Evolutionary conservation across 2,888 invertebrate genomes (phyloP), one percentile per base, ranked within the genome.

Genomic region (Margaritifera margaritifera): DNA sequence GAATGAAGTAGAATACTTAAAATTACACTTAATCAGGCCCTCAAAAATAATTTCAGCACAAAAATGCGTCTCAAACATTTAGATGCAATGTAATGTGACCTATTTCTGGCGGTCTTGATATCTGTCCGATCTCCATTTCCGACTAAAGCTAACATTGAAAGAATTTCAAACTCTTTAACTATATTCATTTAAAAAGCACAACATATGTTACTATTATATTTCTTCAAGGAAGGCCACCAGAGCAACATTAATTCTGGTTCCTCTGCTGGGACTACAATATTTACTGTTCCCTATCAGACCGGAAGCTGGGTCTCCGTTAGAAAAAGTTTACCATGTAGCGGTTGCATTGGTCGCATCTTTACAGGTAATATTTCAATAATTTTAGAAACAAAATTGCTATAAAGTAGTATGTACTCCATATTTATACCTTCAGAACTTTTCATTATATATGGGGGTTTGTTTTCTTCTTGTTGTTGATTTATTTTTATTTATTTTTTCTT

Each of bases 261-360:
- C 98, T 51, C 92, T 98, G 78, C 92, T 98, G 74, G 98, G 97
- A 2, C 92, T 98, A 66, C 97, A 97, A 90, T 97, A 95, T 90
- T 92, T 97, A 84, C 92, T 97, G 77, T 95, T 95, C 81, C 96
- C 96, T 42, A 95, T 96, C 90, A 93, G 95, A 77, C 97, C 94
- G 93, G 78, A 72, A 6, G 68, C 91, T 1, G 92, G 92, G 4
- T 84, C 88, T 6, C 54, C 71, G 2, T 73, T 84, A 15, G 74
- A 84, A 64, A 78, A 93, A 75, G 92, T 93, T 79, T 97, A 97
- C 91, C 95, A 95, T 90, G 93, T 95, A 86, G 92, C 94, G 78
- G 94, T 96, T 31, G 96, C 97, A 75, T 92, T 96, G 82, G 94
- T 94, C 64, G 94, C 95, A 69, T 96, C 97, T 70, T 94, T 96